Percentiles rank a stretch among this genome's conserved stretches.
Conservation (phyloP, 2,888 invertebrate genomes). For the Oscheius sp. region DNA sequence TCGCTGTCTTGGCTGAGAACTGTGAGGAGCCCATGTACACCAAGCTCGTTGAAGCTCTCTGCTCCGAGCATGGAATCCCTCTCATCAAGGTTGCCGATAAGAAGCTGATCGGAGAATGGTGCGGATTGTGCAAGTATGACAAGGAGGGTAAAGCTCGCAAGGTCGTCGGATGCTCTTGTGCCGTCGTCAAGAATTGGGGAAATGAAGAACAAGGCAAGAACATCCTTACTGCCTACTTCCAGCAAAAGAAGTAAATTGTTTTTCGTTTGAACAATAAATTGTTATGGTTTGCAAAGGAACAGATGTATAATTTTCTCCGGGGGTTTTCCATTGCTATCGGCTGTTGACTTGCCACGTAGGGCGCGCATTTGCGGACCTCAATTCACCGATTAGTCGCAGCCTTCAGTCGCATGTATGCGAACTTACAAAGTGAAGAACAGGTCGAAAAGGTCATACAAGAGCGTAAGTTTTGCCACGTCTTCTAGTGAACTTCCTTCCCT, state of each 20-base stretch:
- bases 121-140: slow-evolving; percentile 98
- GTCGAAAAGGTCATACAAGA: not conserved
- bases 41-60: slow-evolving; percentile 94
- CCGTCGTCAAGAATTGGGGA: slow-evolving; percentile 96
- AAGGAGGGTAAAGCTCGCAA: slow-evolving; percentile 98
- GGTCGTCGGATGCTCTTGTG: slow-evolving; percentile 96
- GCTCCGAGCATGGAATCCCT: slow-evolving; percentile 97
- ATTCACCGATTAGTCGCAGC: not conserved
- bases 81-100: slow-evolving; percentile 95
- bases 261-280: slow-evolving; percentile 46
- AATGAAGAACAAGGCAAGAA: slow-evolving; percentile 95
- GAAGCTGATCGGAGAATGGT: slow-evolving; percentile 99
- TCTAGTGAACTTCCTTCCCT: not conserved
- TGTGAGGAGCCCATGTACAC: slow-evolving; percentile 98
- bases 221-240: slow-evolving; percentile 92
- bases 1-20: slow-evolving; percentile 96
- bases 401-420: not conserved
- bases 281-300: slow-evolving; percentile 1
- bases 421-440: not conserved
- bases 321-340: too few relatives aligned
- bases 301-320: not conserved
- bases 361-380: not conserved
- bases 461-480: not conserved
- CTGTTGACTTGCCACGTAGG: slow-evolving; percentile 17
- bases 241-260: slow-evolving; percentile 70